These are phyloP conservation scores for Homarus americanus DNA, from an alignment of 1,140 invertebrate genomes.

Conservation along the genomic window DNA sequence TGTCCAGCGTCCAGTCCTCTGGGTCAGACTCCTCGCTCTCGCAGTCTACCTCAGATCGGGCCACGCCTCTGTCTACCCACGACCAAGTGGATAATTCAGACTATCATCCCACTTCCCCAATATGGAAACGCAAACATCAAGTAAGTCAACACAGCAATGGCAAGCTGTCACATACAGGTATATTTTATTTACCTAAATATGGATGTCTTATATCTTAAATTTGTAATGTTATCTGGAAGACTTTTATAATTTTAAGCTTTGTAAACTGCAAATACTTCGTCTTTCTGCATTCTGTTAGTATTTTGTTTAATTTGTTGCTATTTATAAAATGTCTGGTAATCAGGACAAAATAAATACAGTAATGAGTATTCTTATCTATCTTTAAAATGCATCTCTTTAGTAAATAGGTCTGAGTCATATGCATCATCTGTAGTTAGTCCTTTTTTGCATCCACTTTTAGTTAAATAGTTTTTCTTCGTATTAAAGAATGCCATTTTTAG, in stretches of 20 bases:
- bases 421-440: slow-evolving; percentile 1
- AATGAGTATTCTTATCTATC: neutral
- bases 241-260: neutral
- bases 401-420: neutral
- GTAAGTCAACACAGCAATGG: slow-evolving; percentile 76
- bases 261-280: neutral
- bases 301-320: slow-evolving; percentile 6
- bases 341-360: neutral
- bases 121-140: slow-evolving; percentile 84
- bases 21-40: slow-evolving; percentile 83
- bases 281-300: slow-evolving; percentile 18
- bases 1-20: slow-evolving; percentile 87
- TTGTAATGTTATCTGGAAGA: neutral
- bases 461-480: neutral
- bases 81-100: slow-evolving; percentile 65
- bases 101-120: slow-evolving; percentile 80
- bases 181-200: neutral
- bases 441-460: slow-evolving; percentile 11
- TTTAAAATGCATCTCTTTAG: slow-evolving; percentile 12
- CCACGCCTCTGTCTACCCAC: slow-evolving; percentile 72
- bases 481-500: slow-evolving; percentile 30
- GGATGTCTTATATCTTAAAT: slow-evolving; percentile 6
- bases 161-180: neutral
- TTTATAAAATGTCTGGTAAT: neutral
- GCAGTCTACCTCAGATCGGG: slow-evolving; percentile 75